These are phyloP conservation scores for Cosmopolites sordidus DNA, from an alignment of 2,888 invertebrate species.

Conservation along the genomic window DNA sequence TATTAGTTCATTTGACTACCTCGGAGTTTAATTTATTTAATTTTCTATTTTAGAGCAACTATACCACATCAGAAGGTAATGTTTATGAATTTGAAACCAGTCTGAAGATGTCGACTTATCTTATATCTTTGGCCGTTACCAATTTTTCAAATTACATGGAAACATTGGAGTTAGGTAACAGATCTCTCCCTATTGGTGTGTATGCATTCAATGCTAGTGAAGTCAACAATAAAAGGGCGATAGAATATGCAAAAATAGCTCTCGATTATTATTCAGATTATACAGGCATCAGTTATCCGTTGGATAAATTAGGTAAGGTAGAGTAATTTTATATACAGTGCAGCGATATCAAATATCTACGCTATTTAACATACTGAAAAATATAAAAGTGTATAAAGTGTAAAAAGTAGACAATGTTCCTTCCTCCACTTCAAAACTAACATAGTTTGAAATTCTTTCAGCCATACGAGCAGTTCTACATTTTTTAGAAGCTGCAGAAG, in stretches of 20 bases:
- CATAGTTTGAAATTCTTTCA: too few relatives aligned
- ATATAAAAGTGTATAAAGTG: too few relatives aligned
- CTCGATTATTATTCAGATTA: slow-evolving; percentile 34
- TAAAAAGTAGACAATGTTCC: too few relatives aligned
- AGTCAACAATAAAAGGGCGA: slow-evolving; percentile 28
- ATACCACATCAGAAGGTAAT: slow-evolving; percentile 26
- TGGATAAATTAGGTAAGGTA: slow-evolving; percentile 36
- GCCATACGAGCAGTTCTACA: too few relatives aligned
- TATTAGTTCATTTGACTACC: too few relatives aligned
- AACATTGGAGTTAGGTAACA: slow-evolving; percentile 17
- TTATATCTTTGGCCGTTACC: slow-evolving; percentile 35
- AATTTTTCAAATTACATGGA: slow-evolving; percentile 29
- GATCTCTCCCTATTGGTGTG: slow-evolving; percentile 30
- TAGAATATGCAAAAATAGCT: slow-evolving; percentile 27
- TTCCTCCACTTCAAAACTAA: too few relatives aligned
- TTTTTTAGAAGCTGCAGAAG: too few relatives aligned
- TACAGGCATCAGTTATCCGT: slow-evolving; percentile 33
- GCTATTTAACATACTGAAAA: too few relatives aligned
- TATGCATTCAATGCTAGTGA: slow-evolving; percentile 30
- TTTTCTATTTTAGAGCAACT: slow-evolving; percentile 27
- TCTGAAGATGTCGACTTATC: slow-evolving; percentile 35
- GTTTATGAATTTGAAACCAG: slow-evolving; percentile 34
- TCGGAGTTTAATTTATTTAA: too few relatives aligned
- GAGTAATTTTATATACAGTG: slow-evolving; percentile 2
- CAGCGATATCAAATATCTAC: too few relatives aligned